These are phyloP conservation scores for Sinelater perroti DNA, from an alignment of 2,888 invertebrate genomes.

Conservation along the genomic window DNA sequence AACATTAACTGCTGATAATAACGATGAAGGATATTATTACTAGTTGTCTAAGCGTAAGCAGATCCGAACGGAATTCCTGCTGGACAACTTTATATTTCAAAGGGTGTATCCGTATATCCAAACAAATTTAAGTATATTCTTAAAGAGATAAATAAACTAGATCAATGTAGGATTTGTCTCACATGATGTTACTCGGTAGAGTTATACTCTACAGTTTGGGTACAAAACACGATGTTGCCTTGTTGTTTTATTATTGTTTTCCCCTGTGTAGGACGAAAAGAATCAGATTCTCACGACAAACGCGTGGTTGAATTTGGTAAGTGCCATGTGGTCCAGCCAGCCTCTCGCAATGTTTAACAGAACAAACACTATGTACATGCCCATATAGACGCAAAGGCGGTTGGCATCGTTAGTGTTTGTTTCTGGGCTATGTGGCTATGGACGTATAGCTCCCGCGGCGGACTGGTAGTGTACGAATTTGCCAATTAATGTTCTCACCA, in stretches of 20 bases:
- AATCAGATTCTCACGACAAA: slow-evolving; percentile 98
- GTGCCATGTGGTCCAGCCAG: slow-evolving; percentile 67
- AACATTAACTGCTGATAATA: background rate
- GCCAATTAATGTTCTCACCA: slow-evolving; percentile 18
- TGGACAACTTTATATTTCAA: slow-evolving; percentile 6
- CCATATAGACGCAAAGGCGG: slow-evolving; percentile 27
- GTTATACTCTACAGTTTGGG: slow-evolving; percentile 44
- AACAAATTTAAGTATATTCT: background rate
- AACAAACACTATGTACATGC: slow-evolving; percentile 51
- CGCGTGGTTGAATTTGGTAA: slow-evolving; percentile 98
- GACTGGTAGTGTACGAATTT: slow-evolving; percentile 33
- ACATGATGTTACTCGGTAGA: slow-evolving; percentile 2
- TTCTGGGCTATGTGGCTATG: slow-evolving; percentile 60
- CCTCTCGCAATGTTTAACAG: slow-evolving; percentile 59
- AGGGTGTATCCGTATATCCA: slow-evolving; percentile 1
- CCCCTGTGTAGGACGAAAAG: slow-evolving; percentile 92
- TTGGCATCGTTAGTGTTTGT: slow-evolving; percentile 53
- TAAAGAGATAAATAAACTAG: too few relatives aligned
- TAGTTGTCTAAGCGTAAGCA: slow-evolving; percentile 4
- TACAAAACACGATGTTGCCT: slow-evolving; percentile 54
- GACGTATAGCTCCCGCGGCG: slow-evolving; percentile 50
- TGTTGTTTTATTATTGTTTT: slow-evolving; percentile 65
- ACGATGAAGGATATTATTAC: slow-evolving; percentile 4
- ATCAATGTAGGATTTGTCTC: background rate
- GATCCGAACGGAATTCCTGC: slow-evolving; percentile 2